These are phyloP conservation scores for Diprion similis DNA, from an alignment of 1,140 invertebrate genomes.

Conservation along the genomic window DNA sequence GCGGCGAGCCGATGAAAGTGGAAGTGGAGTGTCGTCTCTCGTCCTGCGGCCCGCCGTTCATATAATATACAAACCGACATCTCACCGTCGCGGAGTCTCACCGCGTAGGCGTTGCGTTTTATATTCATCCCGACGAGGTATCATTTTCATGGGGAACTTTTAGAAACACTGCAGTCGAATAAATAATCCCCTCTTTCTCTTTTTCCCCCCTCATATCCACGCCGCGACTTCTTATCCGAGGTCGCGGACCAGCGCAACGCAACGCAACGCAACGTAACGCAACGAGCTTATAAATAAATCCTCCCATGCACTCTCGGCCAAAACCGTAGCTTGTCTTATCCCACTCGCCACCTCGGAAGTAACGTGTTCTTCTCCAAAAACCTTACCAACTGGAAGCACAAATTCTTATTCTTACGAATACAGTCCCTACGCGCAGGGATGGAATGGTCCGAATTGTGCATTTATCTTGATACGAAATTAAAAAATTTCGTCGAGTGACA, in stretches of 20 bases:
- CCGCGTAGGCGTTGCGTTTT: constrained; percentile 51
- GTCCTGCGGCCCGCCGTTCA: constrained; percentile 28
- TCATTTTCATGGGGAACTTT: constrained; percentile 52
- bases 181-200: constrained; percentile 42
- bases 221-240: constrained; percentile 47
- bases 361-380: background rate
- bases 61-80: constrained; percentile 53
- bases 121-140: constrained; percentile 48
- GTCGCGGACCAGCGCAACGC: constrained; percentile 32
- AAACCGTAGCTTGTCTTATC: too few relatives aligned
- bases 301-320: background rate
- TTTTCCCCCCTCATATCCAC: too few relatives aligned
- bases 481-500: too few relatives aligned
- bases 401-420: too few relatives aligned
- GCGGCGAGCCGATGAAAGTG: constrained; percentile 29
- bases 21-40: constrained; percentile 29
- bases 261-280: too few relatives aligned
- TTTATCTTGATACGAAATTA: too few relatives aligned
- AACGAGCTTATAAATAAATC: constrained; percentile 29
- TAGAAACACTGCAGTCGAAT: constrained; percentile 51
- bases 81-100: constrained; percentile 36
- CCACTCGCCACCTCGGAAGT: background rate
- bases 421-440: too few relatives aligned
- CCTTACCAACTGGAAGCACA: too few relatives aligned
- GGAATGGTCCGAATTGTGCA: too few relatives aligned